Base-by-base conservation (phyloP, 2,888 invertebrate species). In the Acrobasis repandana region DNA sequence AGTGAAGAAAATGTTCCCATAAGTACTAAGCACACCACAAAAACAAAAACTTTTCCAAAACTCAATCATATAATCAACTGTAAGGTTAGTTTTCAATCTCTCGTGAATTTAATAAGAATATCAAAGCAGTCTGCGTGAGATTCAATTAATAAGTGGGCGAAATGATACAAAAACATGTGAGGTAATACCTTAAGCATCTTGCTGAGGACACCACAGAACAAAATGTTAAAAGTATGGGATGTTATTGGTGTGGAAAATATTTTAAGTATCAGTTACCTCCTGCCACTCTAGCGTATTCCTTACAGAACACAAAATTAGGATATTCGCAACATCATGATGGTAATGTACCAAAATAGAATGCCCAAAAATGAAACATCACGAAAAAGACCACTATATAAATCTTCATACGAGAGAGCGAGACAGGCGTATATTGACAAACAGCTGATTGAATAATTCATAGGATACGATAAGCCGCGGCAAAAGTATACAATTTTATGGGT, bases 261-360 rank as follows among this genome's bases (percentile, higher is more conserved):
- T 33, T 61, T 66, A 67, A 71, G 71, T 76, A 69, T 63, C 61
- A 65, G 60, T 76, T 86, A 88, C 88, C 87, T 87, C 79, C 71
- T 75, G 75, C 72, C 70, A 80, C 73, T 76, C 74, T 77, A 75
- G 72, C 74, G 75, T 77, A 71, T 71, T 83, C 82, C 80, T 82
- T 77, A 75, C 74, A 80, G 82, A 82, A 82, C 76, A 84, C 81
- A 85, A 85, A 85, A 82, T 85, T 85, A 82, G 82, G 84, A 86
- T 87, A 83, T 85, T 84, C 83, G 80, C 85, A 86, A 83, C 85
- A 81, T 86, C 83, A 80, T 89, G 90, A 90, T 90, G 92, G 91
- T 88, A 90, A 90, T 88, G 85, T 85, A 89, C 90, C 76, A 88
- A 92, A 92, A 92, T 92, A 92, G 92, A 86, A 87, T 91, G 88